Conservation (phyloP, 92 coral and sea anemone genomes). For the Desmophyllum pertusum region DNA sequence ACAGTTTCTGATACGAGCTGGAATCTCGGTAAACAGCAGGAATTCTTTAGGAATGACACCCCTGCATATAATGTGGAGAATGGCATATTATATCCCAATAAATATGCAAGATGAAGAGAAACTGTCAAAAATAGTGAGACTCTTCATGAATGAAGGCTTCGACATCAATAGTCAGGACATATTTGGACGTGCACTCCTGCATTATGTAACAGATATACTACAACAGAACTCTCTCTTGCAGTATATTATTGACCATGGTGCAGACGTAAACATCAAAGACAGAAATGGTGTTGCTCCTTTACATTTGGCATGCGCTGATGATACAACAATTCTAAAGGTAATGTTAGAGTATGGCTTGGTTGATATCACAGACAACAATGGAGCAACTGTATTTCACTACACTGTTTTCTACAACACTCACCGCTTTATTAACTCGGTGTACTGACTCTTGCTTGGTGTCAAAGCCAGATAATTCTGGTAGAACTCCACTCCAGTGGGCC, state of each 20-base stretch:
- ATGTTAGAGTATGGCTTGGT: not conserved
- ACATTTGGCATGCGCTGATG: constrained; percentile 35
- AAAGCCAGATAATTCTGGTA: constrained; percentile 30
- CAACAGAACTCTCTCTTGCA: constrained; percentile 34
- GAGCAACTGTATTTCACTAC: constrained; percentile 43
- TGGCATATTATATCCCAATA: too few species aligned
- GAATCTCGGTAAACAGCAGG: constrained; percentile 36
- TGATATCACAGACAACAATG: constrained; percentile 25
- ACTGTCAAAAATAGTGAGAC: constrained; percentile 4
- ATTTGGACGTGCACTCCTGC: constrained; percentile 25
- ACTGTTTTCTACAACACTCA: constrained; percentile 32
- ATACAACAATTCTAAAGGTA: constrained; percentile 13
- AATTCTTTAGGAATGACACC: constrained; percentile 39
- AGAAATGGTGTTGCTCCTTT: constrained; percentile 38
- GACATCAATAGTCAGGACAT: constrained; percentile 32
- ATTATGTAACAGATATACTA: constrained; percentile 10
- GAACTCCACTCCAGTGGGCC: constrained; percentile 38
- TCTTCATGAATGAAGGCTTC: constrained; percentile 21
- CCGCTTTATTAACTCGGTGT: constrained; percentile 17
- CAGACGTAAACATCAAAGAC: constrained; percentile 27
- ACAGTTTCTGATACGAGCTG: constrained; percentile 32
- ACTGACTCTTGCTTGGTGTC: constrained; percentile 10
- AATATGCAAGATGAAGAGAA: too few species aligned
- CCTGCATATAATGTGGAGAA: constrained; percentile 25
- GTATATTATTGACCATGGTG: constrained; percentile 26